Evolutionary conservation across 2,888 invertebrate genomes (phyloP).

Genomic region (Notodonta dromedarius): DNA sequence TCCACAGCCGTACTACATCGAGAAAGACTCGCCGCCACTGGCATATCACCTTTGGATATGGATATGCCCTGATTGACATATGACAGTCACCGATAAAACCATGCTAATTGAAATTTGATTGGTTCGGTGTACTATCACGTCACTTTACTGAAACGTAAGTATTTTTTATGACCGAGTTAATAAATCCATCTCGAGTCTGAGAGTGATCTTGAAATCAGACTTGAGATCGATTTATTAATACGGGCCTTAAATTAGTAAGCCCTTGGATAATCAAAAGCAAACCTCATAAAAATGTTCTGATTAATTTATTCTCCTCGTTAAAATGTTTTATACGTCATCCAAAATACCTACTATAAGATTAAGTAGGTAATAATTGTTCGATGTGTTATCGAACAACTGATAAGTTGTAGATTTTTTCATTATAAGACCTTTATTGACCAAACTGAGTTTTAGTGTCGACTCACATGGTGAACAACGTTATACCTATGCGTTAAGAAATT

Average conservation of each 20-base stretch:
- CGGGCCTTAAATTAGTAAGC: neutral
- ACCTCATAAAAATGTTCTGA: neutral
- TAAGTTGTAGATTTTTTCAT: no score
- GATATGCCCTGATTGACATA: constrained; percentile 63
- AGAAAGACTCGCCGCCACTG: constrained; percentile 33
- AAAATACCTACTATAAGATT: neutral
- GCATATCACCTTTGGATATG: constrained; percentile 24
- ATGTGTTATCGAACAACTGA: no score
- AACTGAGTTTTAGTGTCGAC: no score
- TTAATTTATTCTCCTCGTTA: neutral
- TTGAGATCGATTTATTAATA: neutral
- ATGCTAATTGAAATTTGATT: constrained; percentile 55
- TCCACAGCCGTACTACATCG: constrained; percentile 33
- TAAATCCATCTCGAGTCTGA: no score
- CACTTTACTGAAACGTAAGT: neutral
- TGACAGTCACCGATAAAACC: constrained; percentile 54
- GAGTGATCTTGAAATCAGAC: no score
- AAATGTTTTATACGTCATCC: neutral
- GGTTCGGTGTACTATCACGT: constrained; percentile 37
- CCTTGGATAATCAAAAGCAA: neutral
- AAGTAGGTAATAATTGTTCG: no score
- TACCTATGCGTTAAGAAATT: neutral
- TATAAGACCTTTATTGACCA: no score
- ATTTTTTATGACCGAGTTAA: neutral
- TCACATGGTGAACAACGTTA: neutral